Evolutionary conservation across 2,797 vertebrate genomes (phyloP).

Genomic region (Pteropus rufus): DNA sequence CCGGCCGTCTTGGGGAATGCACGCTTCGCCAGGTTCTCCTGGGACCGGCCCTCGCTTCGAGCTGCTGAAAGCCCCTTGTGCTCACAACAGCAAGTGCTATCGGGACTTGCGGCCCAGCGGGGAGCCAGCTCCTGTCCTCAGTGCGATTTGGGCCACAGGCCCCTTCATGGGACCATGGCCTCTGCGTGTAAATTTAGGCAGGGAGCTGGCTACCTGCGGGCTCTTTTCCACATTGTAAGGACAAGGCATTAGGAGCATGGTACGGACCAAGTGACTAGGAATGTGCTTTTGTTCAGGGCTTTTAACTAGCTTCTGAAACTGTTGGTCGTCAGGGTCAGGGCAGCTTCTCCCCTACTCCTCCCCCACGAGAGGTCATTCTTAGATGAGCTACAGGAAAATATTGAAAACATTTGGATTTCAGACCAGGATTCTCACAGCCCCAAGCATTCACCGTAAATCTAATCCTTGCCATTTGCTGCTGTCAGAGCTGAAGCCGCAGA

Average conservation of each 20-base stretch:
- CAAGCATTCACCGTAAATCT: fast-evolving
- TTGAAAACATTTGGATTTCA: background rate
- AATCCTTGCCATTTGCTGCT: background rate
- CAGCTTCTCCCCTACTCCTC: background rate
- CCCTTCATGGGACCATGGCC: background rate
- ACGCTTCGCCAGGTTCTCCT: background rate
- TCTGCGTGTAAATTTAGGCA: background rate
- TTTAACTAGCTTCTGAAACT: background rate
- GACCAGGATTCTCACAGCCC: background rate
- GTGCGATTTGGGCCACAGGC: background rate
- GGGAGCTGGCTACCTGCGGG: background rate
- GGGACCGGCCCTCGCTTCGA: background rate
- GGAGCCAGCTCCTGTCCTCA: background rate
- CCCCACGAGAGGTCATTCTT: background rate
- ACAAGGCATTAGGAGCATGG: background rate
- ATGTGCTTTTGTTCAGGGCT: background rate
- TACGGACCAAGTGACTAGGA: background rate
- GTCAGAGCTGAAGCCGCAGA: slow-evolving; percentile 89
- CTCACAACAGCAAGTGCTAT: fast-evolving
- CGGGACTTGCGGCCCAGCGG: fast-evolving
- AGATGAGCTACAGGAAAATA: background rate
- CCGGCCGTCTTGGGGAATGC: background rate
- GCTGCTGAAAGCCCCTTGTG: background rate
- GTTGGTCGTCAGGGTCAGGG: background rate
- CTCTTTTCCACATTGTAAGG: background rate